Evolutionary conservation across 2,113 vertebrate genomes (phyloP).

Genomic region (Dinomys branickii): DNA sequence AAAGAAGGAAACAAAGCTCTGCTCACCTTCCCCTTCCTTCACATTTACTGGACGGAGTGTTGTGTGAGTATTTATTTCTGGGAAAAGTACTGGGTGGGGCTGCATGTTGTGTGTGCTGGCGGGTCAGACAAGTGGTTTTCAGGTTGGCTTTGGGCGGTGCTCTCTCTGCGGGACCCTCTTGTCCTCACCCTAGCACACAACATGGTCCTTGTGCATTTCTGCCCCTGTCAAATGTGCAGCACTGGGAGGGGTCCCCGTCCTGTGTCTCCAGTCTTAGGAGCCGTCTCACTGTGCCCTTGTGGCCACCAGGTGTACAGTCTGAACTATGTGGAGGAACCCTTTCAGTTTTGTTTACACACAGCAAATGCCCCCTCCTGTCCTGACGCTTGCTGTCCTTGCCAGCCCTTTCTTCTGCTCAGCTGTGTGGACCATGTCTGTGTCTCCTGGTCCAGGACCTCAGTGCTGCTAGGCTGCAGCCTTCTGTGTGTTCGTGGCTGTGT

Average conservation of each 20-base stretch:
- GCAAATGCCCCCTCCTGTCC: rapidly evolving
- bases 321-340: not conserved
- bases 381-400: rapidly evolving
- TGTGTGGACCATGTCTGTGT: not conserved
- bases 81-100: not conserved
- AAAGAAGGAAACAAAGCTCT: conserved; percentile 98
- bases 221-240: rapidly evolving
- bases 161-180: not conserved
- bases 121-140: not conserved
- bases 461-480: not conserved
- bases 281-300: not conserved
- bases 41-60: conserved; percentile 99
- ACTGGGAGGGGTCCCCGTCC: not conserved
- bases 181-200: rapidly evolving
- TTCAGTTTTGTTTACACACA: not conserved
- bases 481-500: not conserved
- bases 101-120: not conserved
- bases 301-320: not conserved
- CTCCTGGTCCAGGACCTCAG: not conserved
- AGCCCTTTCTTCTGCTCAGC: not conserved
- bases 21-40: conserved; percentile 98
- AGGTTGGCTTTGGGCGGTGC: not conserved
- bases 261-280: not conserved
- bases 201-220: rapidly evolving
- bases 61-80: conserved; percentile 90